phyloP scores from a whole-genome alignment of 2,113 vertebrate genomes.

The Octodon degus region DNA sequence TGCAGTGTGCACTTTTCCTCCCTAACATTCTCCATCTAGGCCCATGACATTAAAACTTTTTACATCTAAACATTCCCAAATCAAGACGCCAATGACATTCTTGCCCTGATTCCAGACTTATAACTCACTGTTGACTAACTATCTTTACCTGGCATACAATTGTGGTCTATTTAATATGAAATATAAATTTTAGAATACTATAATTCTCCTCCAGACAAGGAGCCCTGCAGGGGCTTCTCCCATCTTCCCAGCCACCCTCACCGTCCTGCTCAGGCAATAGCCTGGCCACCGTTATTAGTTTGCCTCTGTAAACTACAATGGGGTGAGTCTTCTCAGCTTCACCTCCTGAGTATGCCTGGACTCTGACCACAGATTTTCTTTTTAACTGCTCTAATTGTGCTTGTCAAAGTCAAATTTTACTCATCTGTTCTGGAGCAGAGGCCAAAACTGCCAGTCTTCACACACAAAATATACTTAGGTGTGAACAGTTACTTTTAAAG shows the following conservation, averaged over 20 bases:
- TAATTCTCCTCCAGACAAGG: background rate
- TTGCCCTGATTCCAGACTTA: background rate
- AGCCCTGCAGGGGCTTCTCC: background rate
- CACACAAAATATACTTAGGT: background rate
- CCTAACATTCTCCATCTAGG: background rate
- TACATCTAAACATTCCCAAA: background rate
- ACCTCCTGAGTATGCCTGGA: background rate
- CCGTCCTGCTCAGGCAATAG: background rate
- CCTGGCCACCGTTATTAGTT: background rate
- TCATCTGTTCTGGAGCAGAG: background rate
- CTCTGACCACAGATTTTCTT: background rate
- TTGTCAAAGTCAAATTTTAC: background rate
- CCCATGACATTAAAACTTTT: background rate
- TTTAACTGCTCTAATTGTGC: background rate
- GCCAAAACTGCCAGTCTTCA: background rate
- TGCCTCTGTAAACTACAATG: background rate
- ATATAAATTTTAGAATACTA: background rate
- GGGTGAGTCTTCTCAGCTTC: background rate
- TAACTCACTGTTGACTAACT: background rate
- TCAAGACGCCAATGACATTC: background rate
- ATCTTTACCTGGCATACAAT: background rate
- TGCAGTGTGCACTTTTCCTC: background rate
- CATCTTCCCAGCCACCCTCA: accelerated
- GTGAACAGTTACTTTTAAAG: background rate
- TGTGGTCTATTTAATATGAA: background rate